Conservation (phyloP, 1,140 invertebrate genomes). For the Drosophila bocki region DNA sequence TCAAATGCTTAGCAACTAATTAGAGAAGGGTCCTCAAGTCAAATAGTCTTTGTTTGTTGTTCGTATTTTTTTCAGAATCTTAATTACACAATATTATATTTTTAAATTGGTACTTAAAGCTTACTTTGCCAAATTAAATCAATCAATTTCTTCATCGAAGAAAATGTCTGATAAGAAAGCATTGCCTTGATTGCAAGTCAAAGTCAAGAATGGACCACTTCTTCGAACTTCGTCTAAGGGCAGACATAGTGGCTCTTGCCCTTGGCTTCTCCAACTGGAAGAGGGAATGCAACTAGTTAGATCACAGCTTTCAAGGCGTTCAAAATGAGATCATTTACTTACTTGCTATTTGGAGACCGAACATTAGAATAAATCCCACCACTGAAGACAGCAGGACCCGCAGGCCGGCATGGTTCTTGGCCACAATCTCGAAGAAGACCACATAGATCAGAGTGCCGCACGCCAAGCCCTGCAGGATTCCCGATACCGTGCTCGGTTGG, state of each 20-base stretch:
- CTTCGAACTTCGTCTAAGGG: constrained; percentile 1
- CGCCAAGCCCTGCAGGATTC: constrained; percentile 80
- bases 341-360: constrained; percentile 90
- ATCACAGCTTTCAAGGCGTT: too few relatives aligned
- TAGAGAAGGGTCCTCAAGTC: background rate
- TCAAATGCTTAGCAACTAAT: background rate
- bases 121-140: background rate
- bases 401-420: constrained; percentile 90
- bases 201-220: background rate
- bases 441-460: constrained; percentile 94
- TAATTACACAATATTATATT: background rate
- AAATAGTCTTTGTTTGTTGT: background rate
- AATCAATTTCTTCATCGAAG: background rate
- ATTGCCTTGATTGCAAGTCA: background rate
- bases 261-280: constrained; percentile 60
- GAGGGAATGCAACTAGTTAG: background rate
- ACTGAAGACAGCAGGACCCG: constrained; percentile 89
- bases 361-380: constrained; percentile 91
- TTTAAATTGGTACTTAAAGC: background rate
- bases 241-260: constrained; percentile 51
- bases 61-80: background rate
- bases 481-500: constrained; percentile 87
- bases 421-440: constrained; percentile 96
- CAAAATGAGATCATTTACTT: constrained; percentile 85
- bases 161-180: background rate